Conservation (phyloP, 2,113 vertebrate genomes). For the Aptenodytes patagonicus region DNA sequence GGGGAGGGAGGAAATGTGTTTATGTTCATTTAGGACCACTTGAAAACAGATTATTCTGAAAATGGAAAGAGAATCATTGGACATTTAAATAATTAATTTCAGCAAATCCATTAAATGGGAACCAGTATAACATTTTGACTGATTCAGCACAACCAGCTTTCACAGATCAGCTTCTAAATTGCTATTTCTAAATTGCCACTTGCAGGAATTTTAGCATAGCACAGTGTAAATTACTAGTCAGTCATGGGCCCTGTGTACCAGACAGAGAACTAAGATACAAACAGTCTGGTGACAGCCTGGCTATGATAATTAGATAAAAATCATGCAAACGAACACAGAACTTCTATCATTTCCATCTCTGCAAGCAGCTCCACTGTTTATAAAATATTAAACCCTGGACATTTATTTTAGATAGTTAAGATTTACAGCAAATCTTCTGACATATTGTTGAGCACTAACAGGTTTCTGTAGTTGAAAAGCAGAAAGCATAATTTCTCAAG, state of each 20-base stretch:
- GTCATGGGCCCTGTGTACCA: not conserved
- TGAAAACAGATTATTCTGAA: constrained; percentile 42
- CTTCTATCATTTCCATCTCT: not conserved
- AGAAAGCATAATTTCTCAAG: not conserved
- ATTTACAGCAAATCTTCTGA: constrained; percentile 7
- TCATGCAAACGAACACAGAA: not conserved
- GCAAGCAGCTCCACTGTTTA: not conserved
- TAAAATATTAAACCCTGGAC: not conserved
- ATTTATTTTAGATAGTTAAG: constrained; percentile 3
- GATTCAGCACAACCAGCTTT: constrained; percentile 65
- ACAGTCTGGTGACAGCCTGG: constrained; percentile 5
- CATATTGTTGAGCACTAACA: not conserved
- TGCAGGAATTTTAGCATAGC: constrained; percentile 47
- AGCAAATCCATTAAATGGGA: constrained; percentile 50
- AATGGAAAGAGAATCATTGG: constrained; percentile 23
- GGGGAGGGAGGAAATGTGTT: not conserved
- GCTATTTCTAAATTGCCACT: constrained; percentile 54
- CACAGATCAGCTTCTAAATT: constrained; percentile 52
- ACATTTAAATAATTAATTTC: constrained; percentile 67
- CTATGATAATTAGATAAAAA: constrained; percentile 41
- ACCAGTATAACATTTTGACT: constrained; percentile 56
- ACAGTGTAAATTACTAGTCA: constrained; percentile 46
- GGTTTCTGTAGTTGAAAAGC: not conserved
- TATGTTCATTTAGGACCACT: not conserved
- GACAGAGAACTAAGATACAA: not conserved